phyloP scores from a whole-genome alignment of 2,888 invertebrate species.

The Apamea crenata region DNA sequence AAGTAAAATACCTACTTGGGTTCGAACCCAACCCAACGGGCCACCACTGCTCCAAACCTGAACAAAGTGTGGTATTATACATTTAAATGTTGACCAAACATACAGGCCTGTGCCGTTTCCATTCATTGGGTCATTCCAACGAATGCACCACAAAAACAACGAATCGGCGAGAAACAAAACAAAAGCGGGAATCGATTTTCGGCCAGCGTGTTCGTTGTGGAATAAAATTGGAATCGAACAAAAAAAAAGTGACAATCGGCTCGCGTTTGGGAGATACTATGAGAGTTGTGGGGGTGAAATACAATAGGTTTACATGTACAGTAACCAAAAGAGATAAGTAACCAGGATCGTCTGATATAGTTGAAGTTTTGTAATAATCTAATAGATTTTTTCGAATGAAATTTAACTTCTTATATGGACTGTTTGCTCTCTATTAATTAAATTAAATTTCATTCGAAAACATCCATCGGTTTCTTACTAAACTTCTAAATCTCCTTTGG shows the following conservation, averaged over 20 bases:
- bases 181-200: slow-evolving; percentile 52
- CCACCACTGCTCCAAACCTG: background rate
- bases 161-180: slow-evolving; percentile 35
- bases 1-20: background rate
- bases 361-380: no score
- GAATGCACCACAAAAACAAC: slow-evolving; percentile 28
- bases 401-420: no score
- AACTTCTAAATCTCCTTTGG: no score
- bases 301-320: background rate
- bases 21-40: no score
- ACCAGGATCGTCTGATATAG: no score
- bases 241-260: slow-evolving; percentile 43
- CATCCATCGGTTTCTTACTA: no score
- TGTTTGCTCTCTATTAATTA: no score
- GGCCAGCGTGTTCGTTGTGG: slow-evolving; percentile 23
- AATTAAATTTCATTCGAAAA: no score
- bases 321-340: no score
- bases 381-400: no score
- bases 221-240: slow-evolving; percentile 55
- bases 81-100: slow-evolving; percentile 11
- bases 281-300: background rate
- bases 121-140: slow-evolving; percentile 1
- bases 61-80: background rate
- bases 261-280: slow-evolving; percentile 10
- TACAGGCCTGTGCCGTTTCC: background rate